A percentile compares a stretch with the other conserved stretches of the same genome.
Evolutionary conservation across 92 coral and sea anemone genomes (phyloP).

Genomic region (Nematostella vectensis): DNA sequence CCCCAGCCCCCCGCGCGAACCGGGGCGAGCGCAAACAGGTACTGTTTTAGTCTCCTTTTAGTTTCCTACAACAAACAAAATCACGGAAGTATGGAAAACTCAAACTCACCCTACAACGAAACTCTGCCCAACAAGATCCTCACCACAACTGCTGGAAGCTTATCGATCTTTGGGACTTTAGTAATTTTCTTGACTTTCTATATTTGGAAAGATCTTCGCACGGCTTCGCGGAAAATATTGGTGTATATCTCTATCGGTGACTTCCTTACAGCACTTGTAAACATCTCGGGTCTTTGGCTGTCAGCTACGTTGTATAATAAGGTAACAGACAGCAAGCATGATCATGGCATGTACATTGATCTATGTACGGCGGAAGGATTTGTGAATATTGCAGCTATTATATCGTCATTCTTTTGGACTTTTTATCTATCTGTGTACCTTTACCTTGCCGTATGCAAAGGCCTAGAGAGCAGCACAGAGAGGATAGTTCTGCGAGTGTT

Average conservation of each 20-base stretch:
- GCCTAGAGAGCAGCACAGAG: slow-evolving; percentile 38
- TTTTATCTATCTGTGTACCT: slow-evolving; percentile 28
- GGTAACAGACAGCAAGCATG: background rate
- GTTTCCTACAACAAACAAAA: too few species aligned
- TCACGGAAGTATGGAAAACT: too few species aligned
- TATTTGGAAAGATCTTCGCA: slow-evolving; percentile 41
- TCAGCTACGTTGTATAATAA: background rate
- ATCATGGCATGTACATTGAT: background rate
- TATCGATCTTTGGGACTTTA: slow-evolving; percentile 44
- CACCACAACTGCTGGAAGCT: slow-evolving; percentile 25
- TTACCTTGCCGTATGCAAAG: slow-evolving; percentile 31
- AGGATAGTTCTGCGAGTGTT: slow-evolving; percentile 38
- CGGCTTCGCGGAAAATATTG: slow-evolving; percentile 32
- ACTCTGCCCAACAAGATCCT: background rate
- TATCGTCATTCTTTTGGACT: slow-evolving; percentile 93
- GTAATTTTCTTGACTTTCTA: slow-evolving; percentile 31
- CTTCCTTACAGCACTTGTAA: slow-evolving; percentile 35
- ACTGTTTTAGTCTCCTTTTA: too few species aligned
- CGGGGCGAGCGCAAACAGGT: too few species aligned
- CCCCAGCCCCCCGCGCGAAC: too few species aligned
- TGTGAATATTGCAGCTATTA: slow-evolving; percentile 56
- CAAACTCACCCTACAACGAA: background rate
- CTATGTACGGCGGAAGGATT: slow-evolving; percentile 42
- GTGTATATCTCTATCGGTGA: slow-evolving; percentile 64
- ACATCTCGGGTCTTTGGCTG: slow-evolving; percentile 14